Conservation (phyloP, 2,888 invertebrate species). For the Drosophila conformis region DNA sequence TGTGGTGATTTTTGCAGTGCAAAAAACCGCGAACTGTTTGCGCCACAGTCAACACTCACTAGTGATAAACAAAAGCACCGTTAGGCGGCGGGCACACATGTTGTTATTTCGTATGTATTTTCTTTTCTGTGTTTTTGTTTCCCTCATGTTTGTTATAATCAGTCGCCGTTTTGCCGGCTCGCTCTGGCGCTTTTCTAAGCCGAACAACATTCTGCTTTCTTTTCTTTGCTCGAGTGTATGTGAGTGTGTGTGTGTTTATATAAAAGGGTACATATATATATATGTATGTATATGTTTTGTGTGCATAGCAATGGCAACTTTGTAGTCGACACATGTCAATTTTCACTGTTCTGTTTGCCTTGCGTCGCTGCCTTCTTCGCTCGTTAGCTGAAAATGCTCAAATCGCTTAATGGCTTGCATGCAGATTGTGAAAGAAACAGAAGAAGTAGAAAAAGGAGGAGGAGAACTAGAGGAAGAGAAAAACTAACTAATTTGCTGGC, state of each 20-base stretch:
- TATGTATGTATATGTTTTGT: conserved; percentile 11
- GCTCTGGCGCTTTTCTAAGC: conserved; percentile 57
- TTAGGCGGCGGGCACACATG: conserved; percentile 51
- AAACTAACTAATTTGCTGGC: conserved; percentile 53
- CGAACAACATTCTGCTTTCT: conserved; percentile 35
- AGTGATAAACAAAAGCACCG: conserved; percentile 64
- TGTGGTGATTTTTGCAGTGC: not conserved
- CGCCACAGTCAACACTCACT: conserved; percentile 42
- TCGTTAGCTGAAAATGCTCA: conserved; percentile 34
- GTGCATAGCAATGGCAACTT: conserved; percentile 37
- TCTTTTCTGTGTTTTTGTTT: conserved; percentile 7
- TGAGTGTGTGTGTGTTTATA: not conserved
- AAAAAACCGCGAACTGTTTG: not conserved
- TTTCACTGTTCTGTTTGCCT: conserved; percentile 50
- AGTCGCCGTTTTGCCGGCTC: conserved; percentile 38
- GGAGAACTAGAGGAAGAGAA: not conserved
- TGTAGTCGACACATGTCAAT: conserved; percentile 57
- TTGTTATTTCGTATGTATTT: conserved; percentile 33
- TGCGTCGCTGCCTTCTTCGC: conserved; percentile 10
- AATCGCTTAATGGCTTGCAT: conserved; percentile 22
- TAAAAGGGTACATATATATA: not conserved
- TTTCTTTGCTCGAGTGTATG: conserved; percentile 15
- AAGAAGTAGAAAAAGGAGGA: not conserved
- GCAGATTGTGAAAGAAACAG: conserved; percentile 10
- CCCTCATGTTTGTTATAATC: conserved; percentile 34